Percentiles rank a stretch among this genome's conserved stretches.
Evolutionary conservation across 2,888 invertebrate species (phyloP).

Genomic region (Agrochola lychnidis): DNA sequence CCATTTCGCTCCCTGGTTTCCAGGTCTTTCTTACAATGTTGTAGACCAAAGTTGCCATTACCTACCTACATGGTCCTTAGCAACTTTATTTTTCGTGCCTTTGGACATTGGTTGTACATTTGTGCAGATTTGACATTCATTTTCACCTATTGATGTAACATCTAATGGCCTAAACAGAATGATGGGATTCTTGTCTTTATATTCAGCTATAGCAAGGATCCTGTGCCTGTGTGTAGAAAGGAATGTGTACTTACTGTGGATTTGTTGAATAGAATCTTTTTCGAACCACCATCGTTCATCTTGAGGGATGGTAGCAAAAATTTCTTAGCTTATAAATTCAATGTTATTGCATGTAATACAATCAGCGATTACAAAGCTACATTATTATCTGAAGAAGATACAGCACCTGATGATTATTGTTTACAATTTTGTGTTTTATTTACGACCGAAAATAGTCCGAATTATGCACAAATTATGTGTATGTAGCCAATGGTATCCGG

Average conservation of each 20-base stretch:
- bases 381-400: background rate
- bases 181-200: background rate
- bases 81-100: background rate
- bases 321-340: background rate
- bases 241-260: conserved; percentile 85
- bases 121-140: background rate
- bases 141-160: background rate
- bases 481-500: background rate
- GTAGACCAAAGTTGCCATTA: background rate
- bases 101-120: background rate
- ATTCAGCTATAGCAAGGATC: background rate
- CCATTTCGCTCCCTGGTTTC: background rate
- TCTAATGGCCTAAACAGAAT: background rate
- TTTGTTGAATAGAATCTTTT: conserved; percentile 89
- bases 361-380: background rate
- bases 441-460: background rate
- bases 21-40: background rate
- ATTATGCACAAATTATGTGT: background rate
- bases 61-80: background rate
- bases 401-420: conserved; percentile 13
- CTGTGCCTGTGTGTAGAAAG: too few relatives aligned
- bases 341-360: background rate
- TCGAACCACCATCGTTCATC: conserved; percentile 82
- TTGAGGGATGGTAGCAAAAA: conserved; percentile 25
- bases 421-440: conserved; percentile 21